phyloP scores from a whole-genome alignment of 2,888 invertebrate species.

The Ormyrus thymus region DNA sequence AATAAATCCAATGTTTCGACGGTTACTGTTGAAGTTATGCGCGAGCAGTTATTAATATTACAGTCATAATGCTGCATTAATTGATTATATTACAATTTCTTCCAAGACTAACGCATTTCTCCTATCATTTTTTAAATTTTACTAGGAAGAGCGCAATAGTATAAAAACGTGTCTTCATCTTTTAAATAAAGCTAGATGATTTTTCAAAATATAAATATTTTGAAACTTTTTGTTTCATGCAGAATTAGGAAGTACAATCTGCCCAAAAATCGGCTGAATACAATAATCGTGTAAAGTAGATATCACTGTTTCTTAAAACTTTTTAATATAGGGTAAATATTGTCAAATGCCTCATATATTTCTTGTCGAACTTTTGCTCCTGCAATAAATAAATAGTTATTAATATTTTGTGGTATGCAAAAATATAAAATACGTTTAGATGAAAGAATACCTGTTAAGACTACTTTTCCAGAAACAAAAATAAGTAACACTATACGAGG shows the following conservation, averaged over 20 bases:
- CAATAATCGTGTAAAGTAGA: constrained; percentile 10
- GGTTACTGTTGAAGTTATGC: too few relatives aligned
- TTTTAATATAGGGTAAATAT: constrained; percentile 96
- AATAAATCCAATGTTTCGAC: too few relatives aligned
- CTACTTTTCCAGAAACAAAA: constrained; percentile 99
- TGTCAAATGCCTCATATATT: constrained; percentile 95
- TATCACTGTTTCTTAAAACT: constrained; percentile 90
- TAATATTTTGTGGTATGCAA: too few relatives aligned
- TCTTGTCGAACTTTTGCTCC: constrained; percentile 96
- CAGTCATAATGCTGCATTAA: neutral
- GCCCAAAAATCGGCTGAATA: constrained; percentile 19
- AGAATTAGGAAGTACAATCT: constrained; percentile 24
- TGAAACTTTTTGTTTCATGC: constrained; percentile 13
- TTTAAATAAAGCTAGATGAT: constrained; percentile 17
- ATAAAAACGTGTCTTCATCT: constrained; percentile 32
- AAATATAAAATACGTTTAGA: constrained; percentile 10
- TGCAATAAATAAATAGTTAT: constrained; percentile 53
- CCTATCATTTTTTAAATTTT: constrained; percentile 17
- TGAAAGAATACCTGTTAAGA: constrained; percentile 82
- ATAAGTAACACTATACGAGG: constrained; percentile 96
- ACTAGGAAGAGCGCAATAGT: constrained; percentile 12
- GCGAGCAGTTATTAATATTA: too few relatives aligned
- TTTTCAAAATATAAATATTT: constrained; percentile 40
- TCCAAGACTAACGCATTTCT: constrained; percentile 42
- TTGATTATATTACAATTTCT: constrained; percentile 25